Base-by-base conservation (phyloP, 2,113 vertebrate genomes). In the Aramus guarauna region DNA sequence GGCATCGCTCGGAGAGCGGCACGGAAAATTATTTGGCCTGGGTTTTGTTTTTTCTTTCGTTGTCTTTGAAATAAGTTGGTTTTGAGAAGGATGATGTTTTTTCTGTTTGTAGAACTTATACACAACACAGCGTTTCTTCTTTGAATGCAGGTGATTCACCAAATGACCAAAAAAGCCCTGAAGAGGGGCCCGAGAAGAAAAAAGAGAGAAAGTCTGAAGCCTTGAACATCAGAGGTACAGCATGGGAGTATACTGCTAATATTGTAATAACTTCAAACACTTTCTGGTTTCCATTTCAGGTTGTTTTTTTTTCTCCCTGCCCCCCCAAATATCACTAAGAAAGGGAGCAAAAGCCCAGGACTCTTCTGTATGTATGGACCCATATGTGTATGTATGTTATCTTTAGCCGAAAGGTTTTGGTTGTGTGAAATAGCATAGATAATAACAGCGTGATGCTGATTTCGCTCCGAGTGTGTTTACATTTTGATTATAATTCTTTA, bases 111-210 rank as follows among this genome's bases (percentile, higher is more conserved):
- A 98, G 98, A 99, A 97, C 97, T 98, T 95, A 98, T 98, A 98
- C 98, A 99, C 98, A 98, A 98, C 98, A 99, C 98, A 98, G 98
- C 96, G 96, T 99, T 97, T 99, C 98, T 98, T 98, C 97, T 99
- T 98, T 98, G 97, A 98, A 98, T 98, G 98, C 98, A 99, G 99
- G 98, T 98, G 98, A 97, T 71, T 84, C 97, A 63, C 77, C 97
- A 81, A 97, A 96, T 37, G 87, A 85, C 72, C 94, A 88, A 95
- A 97, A 93, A 59, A 90, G 93, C 39, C 95, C 95, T 29, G 93
- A 96, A 34, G 96, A 96, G 53, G 97, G 97, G 67, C 58, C 6
- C 26, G 36, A 27, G 66, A 96, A 92, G 93, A 97, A 87, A 75
- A 98, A 96, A 86, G 97, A 97, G 80, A 98, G 94, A 6, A 98